These are phyloP conservation scores for Eretmocerus hayati DNA, from an alignment of 2,888 invertebrate species.

Conservation along the genomic window DNA sequence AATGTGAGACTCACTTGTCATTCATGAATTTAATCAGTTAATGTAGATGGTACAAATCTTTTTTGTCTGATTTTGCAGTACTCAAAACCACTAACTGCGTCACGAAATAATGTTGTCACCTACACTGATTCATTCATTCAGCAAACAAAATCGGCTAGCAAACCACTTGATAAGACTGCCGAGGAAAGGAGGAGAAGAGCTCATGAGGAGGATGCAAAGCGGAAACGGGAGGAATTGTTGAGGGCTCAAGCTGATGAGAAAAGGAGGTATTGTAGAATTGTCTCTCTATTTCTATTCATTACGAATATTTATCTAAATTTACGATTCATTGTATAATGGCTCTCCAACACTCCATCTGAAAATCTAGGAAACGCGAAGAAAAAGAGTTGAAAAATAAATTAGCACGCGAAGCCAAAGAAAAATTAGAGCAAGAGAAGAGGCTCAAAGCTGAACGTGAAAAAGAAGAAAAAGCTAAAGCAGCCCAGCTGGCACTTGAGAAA, in stretches of 20 bases:
- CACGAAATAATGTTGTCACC: slow-evolving; percentile 39
- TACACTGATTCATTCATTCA: slow-evolving; percentile 32
- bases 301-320: not conserved
- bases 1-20: slow-evolving; percentile 24
- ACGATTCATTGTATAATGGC: not conserved
- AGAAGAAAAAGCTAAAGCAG: slow-evolving; percentile 41
- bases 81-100: slow-evolving; percentile 41
- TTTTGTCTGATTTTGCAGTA: slow-evolving; percentile 25
- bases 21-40: not conserved
- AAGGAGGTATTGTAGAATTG: slow-evolving; percentile 47
- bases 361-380: slow-evolving; percentile 53
- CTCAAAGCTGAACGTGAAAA: slow-evolving; percentile 46
- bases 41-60: not conserved
- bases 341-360: slow-evolving; percentile 30
- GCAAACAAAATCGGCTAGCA: slow-evolving; percentile 36
- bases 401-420: slow-evolving; percentile 48
- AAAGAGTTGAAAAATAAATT: slow-evolving; percentile 54
- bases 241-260: slow-evolving; percentile 55
- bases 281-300: too few relatives aligned
- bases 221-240: slow-evolving; percentile 56
- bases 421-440: slow-evolving; percentile 47
- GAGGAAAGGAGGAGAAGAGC: slow-evolving; percentile 40
- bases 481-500: slow-evolving; percentile 43
- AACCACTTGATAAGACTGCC: slow-evolving; percentile 33
- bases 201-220: slow-evolving; percentile 50